These are phyloP conservation scores for Gymnobelideus leadbeateri DNA, from an alignment of 2,113 vertebrate genomes.

Conservation along the genomic window DNA sequence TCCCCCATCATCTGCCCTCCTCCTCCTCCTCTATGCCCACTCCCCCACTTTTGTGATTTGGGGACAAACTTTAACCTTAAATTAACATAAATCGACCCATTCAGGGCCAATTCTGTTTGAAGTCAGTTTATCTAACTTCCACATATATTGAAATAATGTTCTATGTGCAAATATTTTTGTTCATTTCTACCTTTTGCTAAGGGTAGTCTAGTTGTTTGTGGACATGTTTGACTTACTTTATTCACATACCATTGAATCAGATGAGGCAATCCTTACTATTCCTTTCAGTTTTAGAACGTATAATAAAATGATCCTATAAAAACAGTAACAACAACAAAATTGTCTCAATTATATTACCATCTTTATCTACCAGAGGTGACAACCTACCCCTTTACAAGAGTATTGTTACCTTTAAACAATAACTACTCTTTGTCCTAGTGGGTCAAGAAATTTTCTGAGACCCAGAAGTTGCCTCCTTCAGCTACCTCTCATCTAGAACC, in stretches of 20 bases:
- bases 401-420: background rate
- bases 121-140: background rate
- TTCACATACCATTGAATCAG: background rate
- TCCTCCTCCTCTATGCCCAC: background rate
- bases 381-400: background rate
- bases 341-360: background rate
- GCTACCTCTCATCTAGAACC: background rate
- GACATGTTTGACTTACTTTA: background rate
- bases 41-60: conserved; percentile 39
- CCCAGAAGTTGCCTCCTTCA: background rate
- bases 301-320: background rate
- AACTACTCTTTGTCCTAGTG: background rate
- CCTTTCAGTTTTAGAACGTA: background rate
- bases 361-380: background rate
- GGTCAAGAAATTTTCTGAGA: background rate
- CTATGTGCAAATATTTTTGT: background rate
- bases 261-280: background rate
- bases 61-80: conserved; percentile 54
- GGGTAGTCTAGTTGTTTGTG: background rate
- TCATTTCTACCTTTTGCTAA: background rate
- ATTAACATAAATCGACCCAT: conserved; percentile 19
- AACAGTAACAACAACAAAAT: background rate
- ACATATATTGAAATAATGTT: background rate
- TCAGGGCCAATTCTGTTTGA: background rate
- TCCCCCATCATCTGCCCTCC: background rate